phyloP scores from a whole-genome alignment of 2,797 vertebrate genomes.

The Sphenopsis melanotis region DNA sequence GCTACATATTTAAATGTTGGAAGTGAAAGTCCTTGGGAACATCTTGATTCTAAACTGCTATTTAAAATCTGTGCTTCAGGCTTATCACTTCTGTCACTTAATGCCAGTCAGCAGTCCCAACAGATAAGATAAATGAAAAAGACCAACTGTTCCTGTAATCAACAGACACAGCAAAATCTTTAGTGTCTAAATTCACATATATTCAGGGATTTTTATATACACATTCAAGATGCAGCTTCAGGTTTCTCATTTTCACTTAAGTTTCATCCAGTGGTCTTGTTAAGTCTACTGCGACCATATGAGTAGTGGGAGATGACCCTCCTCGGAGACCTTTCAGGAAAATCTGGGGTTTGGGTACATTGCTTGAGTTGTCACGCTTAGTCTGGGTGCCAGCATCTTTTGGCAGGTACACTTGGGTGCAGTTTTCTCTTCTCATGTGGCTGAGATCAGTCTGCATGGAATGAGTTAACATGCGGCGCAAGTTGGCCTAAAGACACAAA shows the following conservation, averaged over 20 bases:
- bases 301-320: conserved; percentile 45
- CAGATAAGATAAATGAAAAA: neutral
- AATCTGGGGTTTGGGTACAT: conserved; percentile 79
- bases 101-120: neutral
- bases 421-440: conserved; percentile 86
- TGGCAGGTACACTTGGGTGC: conserved; percentile 81
- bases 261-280: conserved; percentile 84
- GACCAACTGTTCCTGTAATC: neutral
- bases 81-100: neutral
- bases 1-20: neutral
- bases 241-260: conserved; percentile 23
- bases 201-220: neutral
- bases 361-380: conserved; percentile 73
- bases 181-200: neutral
- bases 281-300: conserved; percentile 77
- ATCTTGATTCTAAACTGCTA: neutral
- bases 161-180: neutral
- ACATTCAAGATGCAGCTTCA: neutral
- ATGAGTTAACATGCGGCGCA: conserved; percentile 81
- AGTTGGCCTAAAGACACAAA: conserved; percentile 79
- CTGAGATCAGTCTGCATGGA: conserved; percentile 87
- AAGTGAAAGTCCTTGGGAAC: neutral
- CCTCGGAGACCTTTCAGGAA: conserved; percentile 86
- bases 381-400: conserved; percentile 78
- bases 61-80: neutral